Percentiles rank a stretch among this genome's conserved stretches.
These are phyloP conservation scores for Nematolebias whitei DNA, from an alignment of 2,113 vertebrate species.

Conservation along the genomic window DNA sequence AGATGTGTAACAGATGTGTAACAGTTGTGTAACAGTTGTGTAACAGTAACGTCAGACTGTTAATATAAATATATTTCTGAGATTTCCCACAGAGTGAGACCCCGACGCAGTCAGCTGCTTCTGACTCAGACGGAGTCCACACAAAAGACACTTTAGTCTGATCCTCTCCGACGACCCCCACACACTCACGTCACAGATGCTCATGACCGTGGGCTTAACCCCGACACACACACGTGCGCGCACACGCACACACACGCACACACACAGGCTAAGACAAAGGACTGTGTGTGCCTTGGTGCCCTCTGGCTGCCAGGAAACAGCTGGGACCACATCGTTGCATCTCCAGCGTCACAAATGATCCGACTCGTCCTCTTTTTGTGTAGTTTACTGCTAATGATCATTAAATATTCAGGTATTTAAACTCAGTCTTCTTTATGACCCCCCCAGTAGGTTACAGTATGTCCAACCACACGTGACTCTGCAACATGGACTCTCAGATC, in stretches of 20 bases:
- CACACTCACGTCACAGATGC: slow-evolving; percentile 22
- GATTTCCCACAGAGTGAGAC: slow-evolving; percentile 7
- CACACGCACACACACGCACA: slow-evolving; percentile 13
- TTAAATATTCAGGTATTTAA: slow-evolving; percentile 42
- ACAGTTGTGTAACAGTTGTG: too few species aligned
- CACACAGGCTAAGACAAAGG: slow-evolving; percentile 21
- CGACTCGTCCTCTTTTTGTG: slow-evolving; percentile 34
- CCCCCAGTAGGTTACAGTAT: slow-evolving; percentile 9
- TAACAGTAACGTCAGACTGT: too few species aligned
- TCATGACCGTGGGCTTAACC: slow-evolving; percentile 66
- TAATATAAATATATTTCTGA: too few species aligned
- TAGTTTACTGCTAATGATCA: slow-evolving; percentile 38
- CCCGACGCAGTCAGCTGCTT: slow-evolving; percentile 36
- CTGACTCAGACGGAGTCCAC: slow-evolving; percentile 42
- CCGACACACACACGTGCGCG: slow-evolving; percentile 1
- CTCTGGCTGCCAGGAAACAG: slow-evolving; percentile 62
- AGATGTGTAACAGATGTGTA: too few species aligned
- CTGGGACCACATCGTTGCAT: slow-evolving; percentile 65
- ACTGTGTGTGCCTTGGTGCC: slow-evolving; percentile 46
- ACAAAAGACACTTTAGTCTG: slow-evolving; percentile 44
- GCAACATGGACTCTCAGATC: too few species aligned
- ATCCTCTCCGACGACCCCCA: slow-evolving; percentile 18
- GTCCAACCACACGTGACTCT: too few species aligned
- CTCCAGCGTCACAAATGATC: neutral
- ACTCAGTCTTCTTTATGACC: slow-evolving; percentile 1